Evolutionary conservation across 2,888 invertebrate species (phyloP), one percentile per base, ranked within the genome.

Genomic region (Leucoma salicis): DNA sequence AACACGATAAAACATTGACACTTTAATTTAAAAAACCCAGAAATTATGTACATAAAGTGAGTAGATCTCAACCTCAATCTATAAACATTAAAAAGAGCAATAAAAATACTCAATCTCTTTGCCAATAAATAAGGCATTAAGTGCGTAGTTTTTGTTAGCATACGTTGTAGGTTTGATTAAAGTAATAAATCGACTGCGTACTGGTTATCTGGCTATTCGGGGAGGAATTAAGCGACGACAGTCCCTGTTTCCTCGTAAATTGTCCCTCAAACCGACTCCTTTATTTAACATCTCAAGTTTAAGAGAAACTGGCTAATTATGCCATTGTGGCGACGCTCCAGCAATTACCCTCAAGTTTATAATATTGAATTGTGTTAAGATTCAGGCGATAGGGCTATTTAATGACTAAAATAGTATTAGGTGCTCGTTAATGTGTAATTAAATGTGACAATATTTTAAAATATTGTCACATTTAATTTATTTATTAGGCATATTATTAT

Each of bases 161-260:
- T 72, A 74, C 73, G 74, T 64, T 71, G 70, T 69, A 69, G 70
- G 75, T 82, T 84, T 84, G 82, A 85, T 85, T 83, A 85, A 84
- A 80, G 78, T 71, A 72, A 84, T 84, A 85, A 85, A 85, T 84
- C 74, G 77, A 64, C 63, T 51, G 51, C 61, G 50, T 62, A 60
- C 59, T 71, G 67, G 78, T 79, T 85, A 83, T 84, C 83, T 76
- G 71, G 71, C 66, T 65, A 63, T 62, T 65, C 67, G 59, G 70
- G 57, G 53, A 58, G 76, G 80, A 80, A 82, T 82, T 79, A 78
- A 76, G 72, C 75, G 74, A 66, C 66, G 74, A 78, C 81, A 74
- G 70, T 65, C 57, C 57, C 68, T 59, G 69, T 74, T 74, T 69
- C 56, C 59, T 74, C 81, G 78, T 83, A 83, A 84, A 84, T 84